Evolutionary conservation across 2,888 invertebrate genomes (phyloP), one percentile per base, ranked within the genome.

Genomic region (Nysson spinosus): DNA sequence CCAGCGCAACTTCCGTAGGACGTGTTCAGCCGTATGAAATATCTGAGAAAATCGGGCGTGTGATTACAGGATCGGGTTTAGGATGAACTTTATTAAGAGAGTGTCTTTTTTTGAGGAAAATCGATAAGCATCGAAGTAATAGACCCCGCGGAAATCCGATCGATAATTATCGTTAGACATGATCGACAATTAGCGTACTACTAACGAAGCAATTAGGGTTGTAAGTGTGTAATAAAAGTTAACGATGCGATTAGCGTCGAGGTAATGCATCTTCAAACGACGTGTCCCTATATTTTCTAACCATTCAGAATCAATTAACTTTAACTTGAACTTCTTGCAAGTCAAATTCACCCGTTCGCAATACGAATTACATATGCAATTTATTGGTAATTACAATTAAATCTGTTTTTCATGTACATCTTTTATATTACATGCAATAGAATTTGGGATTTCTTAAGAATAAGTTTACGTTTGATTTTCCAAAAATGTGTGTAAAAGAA

Each of bases 111-210:
- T 46, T 9, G 3, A 9, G 24, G 51, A 28, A 61, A 39, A 50
- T 58, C 63, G 63, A 52, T 43, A 19, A 37, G 50, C 20, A 2
- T 7, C 9, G 17, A 5, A 24, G 35, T 30, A 34, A 32, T 49
- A 24, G 22, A 4, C 16, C 4, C 47, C 12, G 24, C n/a, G 16
- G 24, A 30, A 46, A 55, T 52, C 17, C 35, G 65, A 51, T 72
- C 67, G 61, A 62, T 71, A 39, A 24, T 37, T 46, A 68, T 73
- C 68, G 72, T 64, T 64, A 50, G 14, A 6, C 37, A 35, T 19
- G 68, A 79, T 79, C 75, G 72, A 55, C 72, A 54, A 73, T 77
- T 70, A 71, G 56, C 66, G 39, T 55, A 39, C 46, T 58, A 49
- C 50, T 76, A 72, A 78, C 75, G 60, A 75, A 72, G 65, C 46